A percentile compares a stretch with the other conserved stretches of the same genome.
These are phyloP conservation scores for Drosophila setosimentum DNA, from an alignment of 2,888 invertebrate genomes.

Conservation along the genomic window DNA sequence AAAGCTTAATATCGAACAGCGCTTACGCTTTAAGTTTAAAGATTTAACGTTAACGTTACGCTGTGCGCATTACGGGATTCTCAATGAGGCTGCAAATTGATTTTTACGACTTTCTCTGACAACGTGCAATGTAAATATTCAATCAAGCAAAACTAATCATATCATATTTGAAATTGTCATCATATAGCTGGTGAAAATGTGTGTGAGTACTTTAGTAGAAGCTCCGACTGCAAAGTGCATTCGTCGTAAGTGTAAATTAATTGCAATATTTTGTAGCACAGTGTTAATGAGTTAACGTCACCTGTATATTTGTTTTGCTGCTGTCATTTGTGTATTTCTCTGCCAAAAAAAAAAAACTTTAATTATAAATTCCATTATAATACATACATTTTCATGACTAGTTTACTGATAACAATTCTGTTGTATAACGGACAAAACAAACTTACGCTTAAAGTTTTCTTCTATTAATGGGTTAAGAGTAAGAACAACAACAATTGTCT, in stretches of 20 bases:
- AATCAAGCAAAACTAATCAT: background rate
- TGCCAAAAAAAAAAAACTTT: constrained; percentile 33
- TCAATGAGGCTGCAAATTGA: constrained; percentile 11
- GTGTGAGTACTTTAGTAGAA: background rate
- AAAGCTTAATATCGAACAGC: constrained; percentile 25
- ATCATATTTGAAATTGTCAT: constrained; percentile 13
- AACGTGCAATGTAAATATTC: constrained; percentile 18
- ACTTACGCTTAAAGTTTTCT: background rate
- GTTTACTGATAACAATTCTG: constrained; percentile 40
- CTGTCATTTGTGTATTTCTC: constrained; percentile 46
- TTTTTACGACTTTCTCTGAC: constrained; percentile 25
- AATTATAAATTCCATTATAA: constrained; percentile 14
- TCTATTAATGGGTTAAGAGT: background rate
- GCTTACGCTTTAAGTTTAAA: background rate
- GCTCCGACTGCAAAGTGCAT: constrained; percentile 4
- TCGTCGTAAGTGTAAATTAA: background rate
- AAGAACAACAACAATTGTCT: constrained; percentile 1
- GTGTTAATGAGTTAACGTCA: constrained; percentile 49
- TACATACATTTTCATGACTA: constrained; percentile 35
- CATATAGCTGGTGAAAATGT: constrained; percentile 4
- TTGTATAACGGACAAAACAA: constrained; percentile 28
- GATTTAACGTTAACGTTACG: constrained; percentile 11
- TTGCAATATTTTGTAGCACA: constrained; percentile 28
- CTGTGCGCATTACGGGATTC: constrained; percentile 43
- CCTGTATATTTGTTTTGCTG: constrained; percentile 49